Evolutionary conservation across 2,113 vertebrate genomes (phyloP).

Genomic region (Ageneiosus marmoratus): DNA sequence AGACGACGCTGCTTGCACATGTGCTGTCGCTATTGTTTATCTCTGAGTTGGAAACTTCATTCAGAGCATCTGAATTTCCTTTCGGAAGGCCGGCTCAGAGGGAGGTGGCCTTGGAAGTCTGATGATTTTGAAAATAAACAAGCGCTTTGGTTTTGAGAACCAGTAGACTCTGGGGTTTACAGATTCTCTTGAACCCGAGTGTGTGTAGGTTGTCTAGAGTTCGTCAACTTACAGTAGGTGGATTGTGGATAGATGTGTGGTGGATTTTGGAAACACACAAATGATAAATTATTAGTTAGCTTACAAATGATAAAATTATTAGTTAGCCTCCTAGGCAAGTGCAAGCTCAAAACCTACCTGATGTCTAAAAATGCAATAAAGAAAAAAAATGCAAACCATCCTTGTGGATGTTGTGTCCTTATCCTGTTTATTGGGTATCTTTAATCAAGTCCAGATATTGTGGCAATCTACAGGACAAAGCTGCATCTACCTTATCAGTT

Average conservation of each 20-base stretch:
- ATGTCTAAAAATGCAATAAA: too few relatives aligned
- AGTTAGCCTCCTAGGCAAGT: not conserved
- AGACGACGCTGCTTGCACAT: conserved; percentile 51
- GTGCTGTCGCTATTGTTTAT: conserved; percentile 37
- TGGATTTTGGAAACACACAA: not conserved
- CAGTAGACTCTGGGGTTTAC: not conserved
- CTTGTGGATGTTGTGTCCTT: not conserved
- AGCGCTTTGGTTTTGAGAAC: not conserved
- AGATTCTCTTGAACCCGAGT: not conserved
- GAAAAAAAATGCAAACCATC: too few relatives aligned
- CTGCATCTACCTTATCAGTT: not conserved
- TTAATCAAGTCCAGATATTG: not conserved
- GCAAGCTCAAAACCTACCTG: too few relatives aligned
- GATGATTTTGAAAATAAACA: conserved; percentile 19
- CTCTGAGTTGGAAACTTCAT: conserved; percentile 33
- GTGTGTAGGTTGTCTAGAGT: not conserved
- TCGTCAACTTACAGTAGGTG: not conserved
- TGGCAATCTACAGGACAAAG: not conserved
- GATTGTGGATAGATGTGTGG: not conserved
- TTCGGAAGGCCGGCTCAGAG: conserved; percentile 28
- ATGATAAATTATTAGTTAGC: too few relatives aligned
- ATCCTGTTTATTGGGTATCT: not conserved
- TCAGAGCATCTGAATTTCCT: conserved; percentile 44
- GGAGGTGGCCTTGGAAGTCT: conserved; percentile 14
- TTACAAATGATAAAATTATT: not conserved